Percentiles rank a stretch among this genome's conserved stretches.
Evolutionary conservation across 2,888 invertebrate genomes (phyloP).

Genomic region (Drosophila stalkeri): DNA sequence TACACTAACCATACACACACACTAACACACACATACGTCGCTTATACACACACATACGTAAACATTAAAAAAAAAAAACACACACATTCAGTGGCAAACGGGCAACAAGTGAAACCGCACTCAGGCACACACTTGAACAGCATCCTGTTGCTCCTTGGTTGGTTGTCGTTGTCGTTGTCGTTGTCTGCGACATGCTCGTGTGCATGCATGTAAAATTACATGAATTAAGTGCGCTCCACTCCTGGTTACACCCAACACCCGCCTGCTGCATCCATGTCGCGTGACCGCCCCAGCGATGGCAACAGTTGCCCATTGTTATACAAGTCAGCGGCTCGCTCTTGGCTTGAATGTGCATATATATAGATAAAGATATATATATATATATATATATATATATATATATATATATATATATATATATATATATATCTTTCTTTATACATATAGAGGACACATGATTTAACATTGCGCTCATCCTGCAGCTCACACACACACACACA

Average conservation of each 20-base stretch:
- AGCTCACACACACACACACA: constrained; percentile 27
- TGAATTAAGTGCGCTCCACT: constrained; percentile 75
- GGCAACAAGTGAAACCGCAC: constrained; percentile 80
- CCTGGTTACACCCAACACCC: constrained; percentile 30
- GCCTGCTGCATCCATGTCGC: constrained; percentile 7
- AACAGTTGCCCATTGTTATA: constrained; percentile 59
- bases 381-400: constrained; percentile 37
- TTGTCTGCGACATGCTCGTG: constrained; percentile 63
- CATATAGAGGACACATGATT: constrained; percentile 70
- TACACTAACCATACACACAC: constrained; percentile 50
- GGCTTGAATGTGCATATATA: constrained; percentile 51
- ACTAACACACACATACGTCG: constrained; percentile 11
- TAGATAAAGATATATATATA: constrained; percentile 50
- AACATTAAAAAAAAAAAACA: constrained; percentile 46
- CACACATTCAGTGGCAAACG: constrained; percentile 53
- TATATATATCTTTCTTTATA: constrained; percentile 41
- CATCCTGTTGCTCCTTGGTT: constrained; percentile 75
- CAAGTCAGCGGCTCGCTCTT: constrained; percentile 31
- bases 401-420: constrained; percentile 46
- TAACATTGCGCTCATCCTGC: constrained; percentile 75
- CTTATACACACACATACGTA: constrained; percentile 16
- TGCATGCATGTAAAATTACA: constrained; percentile 78
- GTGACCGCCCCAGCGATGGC: constrained; percentile 11
- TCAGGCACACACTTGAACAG: constrained; percentile 57
- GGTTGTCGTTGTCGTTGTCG: constrained; percentile 9